Evolutionary conservation across 1,140 invertebrate species (phyloP).

Genomic region (Pogonus chalceus): DNA sequence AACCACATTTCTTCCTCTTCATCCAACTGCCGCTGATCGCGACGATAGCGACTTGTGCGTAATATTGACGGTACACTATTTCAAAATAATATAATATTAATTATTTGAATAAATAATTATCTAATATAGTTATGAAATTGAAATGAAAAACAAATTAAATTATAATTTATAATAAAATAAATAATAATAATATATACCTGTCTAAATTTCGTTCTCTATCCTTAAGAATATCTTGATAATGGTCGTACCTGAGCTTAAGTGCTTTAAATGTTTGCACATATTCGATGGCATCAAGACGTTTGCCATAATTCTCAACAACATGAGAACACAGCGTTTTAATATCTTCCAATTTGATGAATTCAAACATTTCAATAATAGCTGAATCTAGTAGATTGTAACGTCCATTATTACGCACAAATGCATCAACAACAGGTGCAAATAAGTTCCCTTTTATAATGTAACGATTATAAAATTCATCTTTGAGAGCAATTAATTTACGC

Average conservation of each 20-base stretch:
- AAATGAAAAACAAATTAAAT: not conserved
- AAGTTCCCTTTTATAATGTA: slow-evolving; percentile 94
- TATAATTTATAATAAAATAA: not conserved
- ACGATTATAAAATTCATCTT: slow-evolving; percentile 96
- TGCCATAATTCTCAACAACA: slow-evolving; percentile 90
- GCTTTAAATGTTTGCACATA: slow-evolving; percentile 97
- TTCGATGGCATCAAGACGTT: slow-evolving; percentile 84
- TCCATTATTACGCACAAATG: slow-evolving; percentile 92
- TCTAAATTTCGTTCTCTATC: slow-evolving; percentile 70
- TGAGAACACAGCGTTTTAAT: slow-evolving; percentile 91
- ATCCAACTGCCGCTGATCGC: slow-evolving; percentile 85
- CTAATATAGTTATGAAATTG: not conserved
- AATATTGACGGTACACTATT: slow-evolving; percentile 63
- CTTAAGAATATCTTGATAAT: slow-evolving; percentile 84
- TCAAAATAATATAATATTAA: slow-evolving; percentile 10
- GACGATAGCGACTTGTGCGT: slow-evolving; percentile 68
- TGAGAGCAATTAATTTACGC: slow-evolving; percentile 92
- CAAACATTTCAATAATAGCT: slow-evolving; percentile 97
- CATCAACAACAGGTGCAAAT: slow-evolving; percentile 91
- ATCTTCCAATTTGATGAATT: slow-evolving; percentile 95
- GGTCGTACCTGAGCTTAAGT: slow-evolving; percentile 83
- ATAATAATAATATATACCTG: slow-evolving; percentile 38
- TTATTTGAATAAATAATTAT: not conserved
- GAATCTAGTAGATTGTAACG: slow-evolving; percentile 96
- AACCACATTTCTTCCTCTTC: slow-evolving; percentile 99